Evolutionary conservation across 2,113 vertebrate genomes (phyloP).

Genomic region (Gymnocephalus cernua): DNA sequence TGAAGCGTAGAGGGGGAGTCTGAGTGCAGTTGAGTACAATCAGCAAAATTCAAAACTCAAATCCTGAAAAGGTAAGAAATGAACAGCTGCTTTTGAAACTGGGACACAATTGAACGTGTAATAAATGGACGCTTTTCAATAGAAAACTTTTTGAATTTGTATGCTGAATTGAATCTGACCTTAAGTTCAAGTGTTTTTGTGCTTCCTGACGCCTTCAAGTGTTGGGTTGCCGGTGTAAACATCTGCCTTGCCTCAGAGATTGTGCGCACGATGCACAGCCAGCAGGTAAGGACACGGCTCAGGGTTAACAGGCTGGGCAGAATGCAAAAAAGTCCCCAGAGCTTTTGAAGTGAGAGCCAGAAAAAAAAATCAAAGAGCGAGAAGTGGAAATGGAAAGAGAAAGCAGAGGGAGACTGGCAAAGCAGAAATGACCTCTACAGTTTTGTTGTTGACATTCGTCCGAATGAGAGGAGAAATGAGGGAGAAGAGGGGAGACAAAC

Average conservation of each 20-base stretch:
- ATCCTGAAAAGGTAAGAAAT: conserved; percentile 34
- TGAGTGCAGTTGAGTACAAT: conserved; percentile 35
- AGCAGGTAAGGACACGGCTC: conserved; percentile 49
- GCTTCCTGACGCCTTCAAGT: background rate
- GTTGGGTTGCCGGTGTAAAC: conserved; percentile 5
- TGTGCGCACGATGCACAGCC: background rate
- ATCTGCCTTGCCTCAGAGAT: conserved; percentile 15
- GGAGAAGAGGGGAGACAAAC: conserved; percentile 55
- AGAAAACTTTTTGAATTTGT: background rate
- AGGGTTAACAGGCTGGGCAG: conserved; percentile 53
- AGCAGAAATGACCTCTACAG: conserved; percentile 65
- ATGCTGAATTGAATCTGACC: background rate
- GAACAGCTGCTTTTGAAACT: conserved; percentile 31
- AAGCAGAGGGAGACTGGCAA: conserved; percentile 24
- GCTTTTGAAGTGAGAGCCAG: conserved; percentile 32
- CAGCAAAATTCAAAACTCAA: conserved; percentile 30
- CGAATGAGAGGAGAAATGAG: conserved; percentile 46
- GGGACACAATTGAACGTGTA: background rate
- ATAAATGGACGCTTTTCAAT: background rate
- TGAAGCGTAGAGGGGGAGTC: conserved; percentile 39
- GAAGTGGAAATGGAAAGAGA: conserved; percentile 53
- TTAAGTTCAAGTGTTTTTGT: background rate
- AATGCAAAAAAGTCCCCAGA: conserved; percentile 50
- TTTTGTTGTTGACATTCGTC: conserved; percentile 64
- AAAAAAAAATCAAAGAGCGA: conserved; percentile 6